A percentile compares a stretch with the other conserved stretches of the same genome.
These are phyloP conservation scores for Diuraphis noxia DNA, from an alignment of 1,140 invertebrate genomes.

Conservation along the genomic window DNA sequence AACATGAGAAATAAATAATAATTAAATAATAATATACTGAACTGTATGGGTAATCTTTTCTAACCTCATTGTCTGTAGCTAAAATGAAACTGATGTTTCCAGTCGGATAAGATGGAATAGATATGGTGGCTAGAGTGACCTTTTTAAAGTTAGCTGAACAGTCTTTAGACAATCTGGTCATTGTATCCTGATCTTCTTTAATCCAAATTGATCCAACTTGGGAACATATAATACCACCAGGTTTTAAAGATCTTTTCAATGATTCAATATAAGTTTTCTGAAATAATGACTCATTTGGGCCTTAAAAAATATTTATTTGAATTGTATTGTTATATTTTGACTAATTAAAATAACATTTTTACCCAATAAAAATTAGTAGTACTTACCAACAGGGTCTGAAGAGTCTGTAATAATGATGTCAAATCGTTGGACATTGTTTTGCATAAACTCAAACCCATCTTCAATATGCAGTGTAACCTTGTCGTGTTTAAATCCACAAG, in stretches of 20 bases:
- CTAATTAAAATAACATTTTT: neutral
- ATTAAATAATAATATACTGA: neutral
- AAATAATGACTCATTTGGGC: slow-evolving; percentile 75
- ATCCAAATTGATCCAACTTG: slow-evolving; percentile 94
- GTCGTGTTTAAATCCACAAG: slow-evolving; percentile 77
- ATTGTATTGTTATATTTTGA: neutral
- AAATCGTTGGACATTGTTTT: slow-evolving; percentile 80
- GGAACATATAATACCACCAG: slow-evolving; percentile 86
- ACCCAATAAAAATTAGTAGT: neutral
- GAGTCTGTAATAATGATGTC: slow-evolving; percentile 98
- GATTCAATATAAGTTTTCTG: slow-evolving; percentile 86
- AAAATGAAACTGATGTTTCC: slow-evolving; percentile 94
- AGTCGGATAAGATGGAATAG: slow-evolving; percentile 94
- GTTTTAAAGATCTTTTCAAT: slow-evolving; percentile 79
- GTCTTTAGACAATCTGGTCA: slow-evolving; percentile 74
- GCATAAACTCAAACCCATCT: slow-evolving; percentile 94
- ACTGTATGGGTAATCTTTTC: slow-evolving; percentile 29
- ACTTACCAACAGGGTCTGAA: slow-evolving; percentile 84
- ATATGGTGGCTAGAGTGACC: slow-evolving; percentile 76
- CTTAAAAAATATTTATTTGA: slow-evolving; percentile 57
- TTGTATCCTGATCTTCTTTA: slow-evolving; percentile 70
- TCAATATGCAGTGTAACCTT: slow-evolving; percentile 85
- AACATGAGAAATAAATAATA: neutral
- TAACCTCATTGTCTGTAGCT: slow-evolving; percentile 68
- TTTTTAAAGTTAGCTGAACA: slow-evolving; percentile 78